Conservation (phyloP, 2,113 vertebrate genomes). For the Phocoena phocoena region DNA sequence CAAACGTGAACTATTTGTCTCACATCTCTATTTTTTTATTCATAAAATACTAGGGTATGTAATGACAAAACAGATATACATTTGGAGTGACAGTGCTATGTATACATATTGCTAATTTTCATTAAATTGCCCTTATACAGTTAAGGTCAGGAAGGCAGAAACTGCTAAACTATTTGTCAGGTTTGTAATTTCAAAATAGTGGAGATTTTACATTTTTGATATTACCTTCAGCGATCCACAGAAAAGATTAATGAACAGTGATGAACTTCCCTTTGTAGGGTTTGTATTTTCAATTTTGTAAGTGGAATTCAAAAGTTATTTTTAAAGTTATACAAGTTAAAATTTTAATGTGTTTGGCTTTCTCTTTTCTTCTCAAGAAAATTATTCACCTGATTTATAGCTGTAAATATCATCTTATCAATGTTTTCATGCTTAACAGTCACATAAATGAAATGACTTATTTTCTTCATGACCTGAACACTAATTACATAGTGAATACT, state of each 20-base stretch:
- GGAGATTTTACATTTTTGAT: background rate
- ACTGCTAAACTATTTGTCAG: constrained; percentile 10
- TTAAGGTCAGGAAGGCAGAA: constrained; percentile 10
- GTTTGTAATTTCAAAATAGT: constrained; percentile 38
- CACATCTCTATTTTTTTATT: background rate
- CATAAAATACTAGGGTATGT: background rate
- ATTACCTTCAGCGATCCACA: background rate
- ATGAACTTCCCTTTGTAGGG: constrained; percentile 46
- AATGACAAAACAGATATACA: constrained; percentile 45
- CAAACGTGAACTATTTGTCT: background rate
- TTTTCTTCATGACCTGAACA: constrained; percentile 67
- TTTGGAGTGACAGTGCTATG: background rate
- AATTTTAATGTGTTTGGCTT: background rate
- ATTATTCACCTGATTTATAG: constrained; percentile 63
- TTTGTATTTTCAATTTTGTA: background rate
- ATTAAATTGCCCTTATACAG: background rate
- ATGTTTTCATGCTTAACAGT: constrained; percentile 64
- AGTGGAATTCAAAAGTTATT: constrained; percentile 44
- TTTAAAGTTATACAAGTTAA: constrained; percentile 17
- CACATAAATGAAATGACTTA: constrained; percentile 74
- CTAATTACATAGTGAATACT: constrained; percentile 65
- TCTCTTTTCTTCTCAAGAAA: constrained; percentile 51
- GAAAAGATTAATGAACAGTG: background rate
- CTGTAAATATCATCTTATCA: constrained; percentile 66
- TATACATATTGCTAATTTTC: constrained; percentile 35